phyloP scores from a whole-genome alignment of 2,113 vertebrate genomes.

The Bubo bubo region DNA sequence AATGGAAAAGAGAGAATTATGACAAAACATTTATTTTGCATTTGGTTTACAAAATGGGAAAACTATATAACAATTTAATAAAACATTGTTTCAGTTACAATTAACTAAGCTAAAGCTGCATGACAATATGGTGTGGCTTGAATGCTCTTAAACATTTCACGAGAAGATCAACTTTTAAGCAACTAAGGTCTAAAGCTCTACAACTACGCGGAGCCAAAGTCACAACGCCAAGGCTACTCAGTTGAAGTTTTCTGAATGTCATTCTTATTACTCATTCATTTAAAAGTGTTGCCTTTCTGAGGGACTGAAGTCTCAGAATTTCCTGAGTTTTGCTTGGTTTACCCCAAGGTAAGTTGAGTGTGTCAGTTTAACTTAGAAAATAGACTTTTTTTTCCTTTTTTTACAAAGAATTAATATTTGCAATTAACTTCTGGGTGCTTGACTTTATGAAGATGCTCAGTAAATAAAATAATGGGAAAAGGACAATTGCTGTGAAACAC shows the following conservation, averaged over 20 bases:
- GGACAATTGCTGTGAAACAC: neutral
- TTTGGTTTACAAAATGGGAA: neutral
- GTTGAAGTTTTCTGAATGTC: neutral
- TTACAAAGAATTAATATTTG: neutral
- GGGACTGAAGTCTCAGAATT: neutral
- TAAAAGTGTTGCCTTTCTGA: neutral
- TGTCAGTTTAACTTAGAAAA: neutral
- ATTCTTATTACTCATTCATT: neutral
- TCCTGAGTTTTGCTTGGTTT: neutral
- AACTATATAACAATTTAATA: neutral
- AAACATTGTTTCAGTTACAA: neutral
- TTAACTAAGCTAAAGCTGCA: neutral
- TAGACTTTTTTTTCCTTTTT: neutral
- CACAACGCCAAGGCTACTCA: neutral
- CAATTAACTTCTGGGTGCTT: neutral
- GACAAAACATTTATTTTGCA: neutral
- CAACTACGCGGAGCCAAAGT: neutral
- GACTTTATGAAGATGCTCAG: neutral
- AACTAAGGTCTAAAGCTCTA: neutral
- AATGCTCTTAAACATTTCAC: neutral
- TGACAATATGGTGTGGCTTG: neutral
- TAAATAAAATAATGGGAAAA: neutral
- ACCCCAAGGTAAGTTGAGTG: neutral
- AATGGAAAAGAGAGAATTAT: neutral
- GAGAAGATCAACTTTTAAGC: neutral